Base-by-base conservation (phyloP, 1,140 invertebrate genomes). In the Drosophila orosa region DNA sequence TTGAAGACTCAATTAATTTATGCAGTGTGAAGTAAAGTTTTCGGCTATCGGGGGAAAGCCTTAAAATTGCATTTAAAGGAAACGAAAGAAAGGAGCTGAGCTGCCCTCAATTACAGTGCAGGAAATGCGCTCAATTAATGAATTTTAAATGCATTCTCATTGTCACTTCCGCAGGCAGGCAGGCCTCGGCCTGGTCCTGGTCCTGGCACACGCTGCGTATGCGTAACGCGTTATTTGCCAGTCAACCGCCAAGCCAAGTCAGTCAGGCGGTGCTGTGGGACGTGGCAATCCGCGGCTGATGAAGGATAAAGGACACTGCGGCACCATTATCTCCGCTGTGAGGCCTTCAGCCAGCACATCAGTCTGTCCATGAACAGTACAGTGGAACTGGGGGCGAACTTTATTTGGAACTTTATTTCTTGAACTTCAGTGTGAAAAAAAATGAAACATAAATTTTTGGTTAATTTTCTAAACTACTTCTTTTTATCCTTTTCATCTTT, bases 61-160 rank as follows among this genome's bases (percentile, higher is more conserved):
- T 76, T 67, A 77, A 77, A 76, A 71, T 55, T 25, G 55, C 74
- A 37, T 66, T 52, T 19, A 45, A 61, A 3, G 42, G 29, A 45
- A 29, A 13, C 5, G 31, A 54, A 45, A 61, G 37, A 54, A 44
- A 22, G 31, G 39, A 24, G 47, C 33, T 50, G 44, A 67, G 61
- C 54, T 57, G 60, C 44, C 67, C 71, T 67, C 65, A 76, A 76
- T 76, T 71, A 61, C 56, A 67, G 65, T 10, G 66, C 66, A 57
- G 61, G 67, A 80, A 86, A 80, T 86, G 75, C 73, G 80, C 76
- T 84, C 84, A 89, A 89, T 87, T 87, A 87, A 87, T 89, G 84
- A 74, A 87, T 89, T 89, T 87, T 89, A 89, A 86, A 84, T 87
- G 83, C 72, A 59, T 80, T 80, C 72, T 79, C 76, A 84, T 89